These are phyloP conservation scores for Selenia dentaria DNA, from an alignment of 2,888 invertebrate genomes.

Conservation along the genomic window DNA sequence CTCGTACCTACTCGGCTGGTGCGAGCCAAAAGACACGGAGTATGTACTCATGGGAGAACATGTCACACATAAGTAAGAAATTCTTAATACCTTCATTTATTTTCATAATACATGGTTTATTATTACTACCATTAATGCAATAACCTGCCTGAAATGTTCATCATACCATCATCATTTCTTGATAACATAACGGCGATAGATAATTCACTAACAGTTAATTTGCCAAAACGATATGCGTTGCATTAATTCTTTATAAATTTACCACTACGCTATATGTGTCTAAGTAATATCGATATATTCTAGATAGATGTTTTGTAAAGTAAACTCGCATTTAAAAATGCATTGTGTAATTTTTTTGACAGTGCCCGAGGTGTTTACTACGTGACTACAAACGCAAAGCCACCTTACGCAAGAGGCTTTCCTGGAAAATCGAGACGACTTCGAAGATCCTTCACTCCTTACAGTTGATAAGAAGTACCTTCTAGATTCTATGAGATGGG, in stretches of 20 bases:
- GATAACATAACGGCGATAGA: too few species aligned
- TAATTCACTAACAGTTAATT: too few species aligned
- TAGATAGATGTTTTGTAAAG: too few species aligned
- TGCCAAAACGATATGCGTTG: too few species aligned
- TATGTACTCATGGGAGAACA: constrained; percentile 95
- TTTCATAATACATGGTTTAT: too few species aligned
- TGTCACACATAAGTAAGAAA: constrained; percentile 88
- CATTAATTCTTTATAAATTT: too few species aligned
- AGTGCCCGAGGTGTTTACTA: constrained; percentile 95
- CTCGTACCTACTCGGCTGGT: constrained; percentile 94
- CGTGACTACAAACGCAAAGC: constrained; percentile 93
- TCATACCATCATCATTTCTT: too few species aligned
- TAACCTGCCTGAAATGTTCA: too few species aligned
- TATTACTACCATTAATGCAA: too few species aligned
- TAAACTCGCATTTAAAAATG: too few species aligned
- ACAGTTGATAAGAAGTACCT: constrained; percentile 54
- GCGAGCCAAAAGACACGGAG: constrained; percentile 90
- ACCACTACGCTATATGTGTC: too few species aligned
- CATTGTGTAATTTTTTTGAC: constrained; percentile 20
- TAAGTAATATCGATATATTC: too few species aligned
- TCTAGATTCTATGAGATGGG: not conserved
- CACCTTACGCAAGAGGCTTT: constrained; percentile 93
- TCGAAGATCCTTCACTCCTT: constrained; percentile 58
- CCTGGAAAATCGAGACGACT: constrained; percentile 85
- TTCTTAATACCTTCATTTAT: not conserved